Conservation (phyloP, 2,797 vertebrate genomes). For the Notolepis coatsorum region DNA sequence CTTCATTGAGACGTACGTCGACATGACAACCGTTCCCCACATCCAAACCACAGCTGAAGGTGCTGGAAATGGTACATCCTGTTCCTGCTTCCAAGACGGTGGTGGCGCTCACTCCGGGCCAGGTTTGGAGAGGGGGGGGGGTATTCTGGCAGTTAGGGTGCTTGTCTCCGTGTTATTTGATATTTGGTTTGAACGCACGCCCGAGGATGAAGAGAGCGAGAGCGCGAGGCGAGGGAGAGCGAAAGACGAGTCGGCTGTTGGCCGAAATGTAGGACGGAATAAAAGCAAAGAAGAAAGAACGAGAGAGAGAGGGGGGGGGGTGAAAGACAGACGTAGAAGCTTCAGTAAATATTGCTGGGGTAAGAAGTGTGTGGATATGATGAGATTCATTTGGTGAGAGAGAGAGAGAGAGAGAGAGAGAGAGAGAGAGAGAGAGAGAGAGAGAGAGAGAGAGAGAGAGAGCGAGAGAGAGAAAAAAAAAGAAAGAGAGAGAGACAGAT, state of each 20-base stretch:
- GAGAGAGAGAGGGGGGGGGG: background rate
- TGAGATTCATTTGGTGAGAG: slow-evolving; percentile 30
- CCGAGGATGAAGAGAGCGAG: slow-evolving; percentile 43
- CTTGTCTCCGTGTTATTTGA: slow-evolving; percentile 63
- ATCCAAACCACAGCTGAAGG: background rate
- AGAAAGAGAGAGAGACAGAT: no score
- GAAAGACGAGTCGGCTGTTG: slow-evolving; percentile 46
- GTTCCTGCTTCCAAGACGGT: slow-evolving; percentile 3
- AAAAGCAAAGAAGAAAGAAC: slow-evolving; percentile 2
- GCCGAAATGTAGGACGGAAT: slow-evolving; percentile 30
- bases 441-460: no score
- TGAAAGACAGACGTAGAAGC: slow-evolving; percentile 54
- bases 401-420: background rate
- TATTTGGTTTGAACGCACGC: slow-evolving; percentile 34
- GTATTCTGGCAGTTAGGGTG: slow-evolving; percentile 26
- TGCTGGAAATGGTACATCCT: background rate
- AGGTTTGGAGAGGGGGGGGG: slow-evolving; percentile 6
- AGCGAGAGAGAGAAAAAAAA: no score
- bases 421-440: no score
- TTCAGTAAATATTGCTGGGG: slow-evolving; percentile 45
- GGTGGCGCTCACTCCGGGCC: slow-evolving; percentile 19
- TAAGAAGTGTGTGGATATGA: slow-evolving; percentile 45
- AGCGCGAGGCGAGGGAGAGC: background rate
- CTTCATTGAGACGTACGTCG: slow-evolving; percentile 16
- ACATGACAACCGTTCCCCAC: slow-evolving; percentile 13